These are phyloP conservation scores for Portunus trituberculatus DNA, from an alignment of 1,140 invertebrate genomes.

Conservation along the genomic window DNA sequence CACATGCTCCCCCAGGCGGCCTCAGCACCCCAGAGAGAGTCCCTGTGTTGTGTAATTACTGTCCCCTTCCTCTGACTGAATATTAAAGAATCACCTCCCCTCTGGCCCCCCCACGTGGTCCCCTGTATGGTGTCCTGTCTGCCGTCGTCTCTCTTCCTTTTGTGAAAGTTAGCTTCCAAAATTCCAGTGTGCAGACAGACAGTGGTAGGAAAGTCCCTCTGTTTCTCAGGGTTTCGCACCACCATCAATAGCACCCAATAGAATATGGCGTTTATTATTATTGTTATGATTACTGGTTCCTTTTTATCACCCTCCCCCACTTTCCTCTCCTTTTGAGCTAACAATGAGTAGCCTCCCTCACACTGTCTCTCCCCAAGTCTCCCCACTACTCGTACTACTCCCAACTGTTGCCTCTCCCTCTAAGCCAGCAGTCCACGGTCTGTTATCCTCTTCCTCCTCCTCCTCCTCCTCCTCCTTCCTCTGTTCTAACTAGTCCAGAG, in stretches of 20 bases:
- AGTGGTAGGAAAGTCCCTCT: background rate
- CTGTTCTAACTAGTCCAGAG: constrained; percentile 37
- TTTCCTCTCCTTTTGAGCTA: constrained; percentile 12
- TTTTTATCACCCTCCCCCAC: background rate
- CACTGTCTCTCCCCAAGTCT: background rate
- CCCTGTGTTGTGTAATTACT: constrained; percentile 11
- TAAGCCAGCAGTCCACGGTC: constrained; percentile 26
- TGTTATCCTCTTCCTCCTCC: too few species aligned
- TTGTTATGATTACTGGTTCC: background rate
- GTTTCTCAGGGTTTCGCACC: background rate
- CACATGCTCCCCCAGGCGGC: background rate
- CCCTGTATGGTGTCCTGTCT: background rate
- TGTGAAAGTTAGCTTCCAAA: background rate
- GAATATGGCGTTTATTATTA: constrained; percentile 11
- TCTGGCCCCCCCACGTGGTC: background rate
- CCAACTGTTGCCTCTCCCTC: background rate
- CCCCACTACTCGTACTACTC: background rate
- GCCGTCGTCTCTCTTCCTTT: background rate
- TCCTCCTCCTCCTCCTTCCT: background rate
- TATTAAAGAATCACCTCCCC: background rate
- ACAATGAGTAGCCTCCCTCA: background rate
- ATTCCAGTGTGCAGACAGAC: background rate
- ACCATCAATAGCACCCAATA: constrained; percentile 46
- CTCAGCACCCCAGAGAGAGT: constrained; percentile 17
- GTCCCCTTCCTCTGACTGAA: constrained; percentile 9